These are phyloP conservation scores for Lacerta viridis DNA, from an alignment of 2,797 vertebrate species.

Conservation along the genomic window DNA sequence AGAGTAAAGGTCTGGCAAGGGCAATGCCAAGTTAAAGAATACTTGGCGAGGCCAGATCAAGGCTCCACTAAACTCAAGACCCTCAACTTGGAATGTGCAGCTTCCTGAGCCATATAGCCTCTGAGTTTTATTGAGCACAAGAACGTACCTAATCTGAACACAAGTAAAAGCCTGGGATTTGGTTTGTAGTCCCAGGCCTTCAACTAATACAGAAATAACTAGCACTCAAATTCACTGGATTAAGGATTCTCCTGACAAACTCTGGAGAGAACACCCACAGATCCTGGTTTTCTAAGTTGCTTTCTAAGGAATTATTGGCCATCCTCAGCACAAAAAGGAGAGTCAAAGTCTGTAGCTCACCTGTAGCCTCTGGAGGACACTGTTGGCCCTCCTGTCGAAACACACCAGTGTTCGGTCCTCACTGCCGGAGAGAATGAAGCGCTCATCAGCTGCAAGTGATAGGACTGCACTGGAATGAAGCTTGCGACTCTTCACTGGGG, in stretches of 20 bases:
- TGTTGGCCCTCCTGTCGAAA: constrained; percentile 87
- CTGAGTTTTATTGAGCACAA: neutral
- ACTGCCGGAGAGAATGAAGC: constrained; percentile 90
- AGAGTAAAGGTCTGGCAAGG: neutral
- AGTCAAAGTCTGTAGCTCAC: constrained; percentile 70
- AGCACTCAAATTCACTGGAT: neutral
- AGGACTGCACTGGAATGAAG: constrained; percentile 87
- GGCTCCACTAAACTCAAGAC: neutral
- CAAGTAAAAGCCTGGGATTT: neutral
- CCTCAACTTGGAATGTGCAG: neutral
- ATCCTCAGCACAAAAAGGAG: neutral
- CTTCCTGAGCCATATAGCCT: neutral
- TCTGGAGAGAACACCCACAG: neutral
- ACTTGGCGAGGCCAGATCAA: neutral
- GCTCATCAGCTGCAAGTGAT: constrained; percentile 87
- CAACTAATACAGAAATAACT: neutral
- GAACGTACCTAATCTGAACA: neutral
- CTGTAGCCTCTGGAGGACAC: constrained; percentile 85
- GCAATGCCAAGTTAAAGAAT: neutral
- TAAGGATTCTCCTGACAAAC: neutral
- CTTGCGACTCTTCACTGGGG: constrained; percentile 85
- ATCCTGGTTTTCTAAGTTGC: neutral
- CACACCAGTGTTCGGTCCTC: constrained; percentile 89
- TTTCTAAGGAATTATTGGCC: neutral
- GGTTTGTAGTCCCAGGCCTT: neutral